These are phyloP conservation scores for Sinocyclocheilus anophthalmus DNA, from an alignment of 2,113 vertebrate genomes.

Conservation along the genomic window DNA sequence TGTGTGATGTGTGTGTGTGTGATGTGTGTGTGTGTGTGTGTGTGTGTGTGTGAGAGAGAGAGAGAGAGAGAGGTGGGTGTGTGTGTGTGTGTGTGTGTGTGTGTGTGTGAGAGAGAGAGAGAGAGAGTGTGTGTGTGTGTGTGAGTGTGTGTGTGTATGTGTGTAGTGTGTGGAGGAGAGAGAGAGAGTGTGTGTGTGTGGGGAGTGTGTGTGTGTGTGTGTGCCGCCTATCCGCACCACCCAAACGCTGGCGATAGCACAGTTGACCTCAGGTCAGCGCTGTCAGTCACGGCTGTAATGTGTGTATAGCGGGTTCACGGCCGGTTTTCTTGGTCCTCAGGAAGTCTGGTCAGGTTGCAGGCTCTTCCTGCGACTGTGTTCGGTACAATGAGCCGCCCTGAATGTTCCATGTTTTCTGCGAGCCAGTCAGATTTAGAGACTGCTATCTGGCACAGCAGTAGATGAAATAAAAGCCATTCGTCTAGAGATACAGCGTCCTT, in stretches of 20 bases:
- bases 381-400: background rate
- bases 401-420: background rate
- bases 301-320: background rate
- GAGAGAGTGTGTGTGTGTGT: too few species aligned
- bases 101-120: too few species aligned
- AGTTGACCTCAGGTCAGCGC: background rate
- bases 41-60: too few species aligned
- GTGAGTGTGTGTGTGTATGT: background rate
- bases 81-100: too few species aligned
- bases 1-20: too few species aligned
- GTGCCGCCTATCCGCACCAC: background rate
- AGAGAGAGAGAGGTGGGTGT: too few species aligned
- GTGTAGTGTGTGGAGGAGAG: too few species aligned
- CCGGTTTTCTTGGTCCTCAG: background rate
- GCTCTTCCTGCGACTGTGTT: constrained; percentile 4
- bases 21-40: too few species aligned
- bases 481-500: background rate
- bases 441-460: background rate
- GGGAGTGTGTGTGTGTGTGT: background rate
- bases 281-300: background rate
- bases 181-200: too few species aligned
- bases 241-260: background rate
- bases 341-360: background rate
- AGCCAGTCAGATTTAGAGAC: background rate
- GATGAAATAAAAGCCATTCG: background rate